Conservation (phyloP, 2,888 invertebrate species). For the Axea sp. region DNA sequence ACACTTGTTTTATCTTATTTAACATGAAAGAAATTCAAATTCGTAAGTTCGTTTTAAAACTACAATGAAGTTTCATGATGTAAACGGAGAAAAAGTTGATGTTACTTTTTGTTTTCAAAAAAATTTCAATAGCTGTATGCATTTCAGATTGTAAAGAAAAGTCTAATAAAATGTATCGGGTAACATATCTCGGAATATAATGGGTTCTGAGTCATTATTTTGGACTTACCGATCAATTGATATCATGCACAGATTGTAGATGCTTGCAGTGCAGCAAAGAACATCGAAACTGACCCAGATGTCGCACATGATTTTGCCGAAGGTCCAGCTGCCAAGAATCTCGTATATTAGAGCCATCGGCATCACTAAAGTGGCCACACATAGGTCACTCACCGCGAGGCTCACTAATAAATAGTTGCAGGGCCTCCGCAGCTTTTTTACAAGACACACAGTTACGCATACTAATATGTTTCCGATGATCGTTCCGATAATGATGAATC, state of each 20-base stretch:
- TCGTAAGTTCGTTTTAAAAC: too few relatives aligned
- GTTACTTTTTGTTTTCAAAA: too few relatives aligned
- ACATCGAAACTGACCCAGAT: slow-evolving; percentile 99
- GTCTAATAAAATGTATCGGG: slow-evolving; percentile 8
- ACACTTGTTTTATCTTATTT: too few relatives aligned
- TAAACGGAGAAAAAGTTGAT: too few relatives aligned
- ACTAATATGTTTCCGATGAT: slow-evolving; percentile 95
- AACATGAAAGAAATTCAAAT: too few relatives aligned
- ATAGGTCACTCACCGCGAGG: slow-evolving; percentile 96
- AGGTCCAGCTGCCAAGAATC: slow-evolving; percentile 95
- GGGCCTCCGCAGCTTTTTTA: slow-evolving; percentile 92
- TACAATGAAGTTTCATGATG: too few relatives aligned
- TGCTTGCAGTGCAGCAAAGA: slow-evolving; percentile 98
- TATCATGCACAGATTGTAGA: slow-evolving; percentile 98
- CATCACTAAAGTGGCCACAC: slow-evolving; percentile 98
- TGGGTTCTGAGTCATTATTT: not conserved
- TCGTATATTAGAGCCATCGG: slow-evolving; percentile 97
- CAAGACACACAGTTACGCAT: slow-evolving; percentile 96
- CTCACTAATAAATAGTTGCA: slow-evolving; percentile 96
- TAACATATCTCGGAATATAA: not conserved
- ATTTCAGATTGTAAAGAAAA: not conserved
- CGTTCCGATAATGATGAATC: slow-evolving; percentile 88
- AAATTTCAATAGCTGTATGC: too few relatives aligned
- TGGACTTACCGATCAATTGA: slow-evolving; percentile 88
- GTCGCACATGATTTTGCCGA: slow-evolving; percentile 94